phyloP scores from a whole-genome alignment of 2,797 vertebrate species.

The Ambastaia sidthimunki region DNA sequence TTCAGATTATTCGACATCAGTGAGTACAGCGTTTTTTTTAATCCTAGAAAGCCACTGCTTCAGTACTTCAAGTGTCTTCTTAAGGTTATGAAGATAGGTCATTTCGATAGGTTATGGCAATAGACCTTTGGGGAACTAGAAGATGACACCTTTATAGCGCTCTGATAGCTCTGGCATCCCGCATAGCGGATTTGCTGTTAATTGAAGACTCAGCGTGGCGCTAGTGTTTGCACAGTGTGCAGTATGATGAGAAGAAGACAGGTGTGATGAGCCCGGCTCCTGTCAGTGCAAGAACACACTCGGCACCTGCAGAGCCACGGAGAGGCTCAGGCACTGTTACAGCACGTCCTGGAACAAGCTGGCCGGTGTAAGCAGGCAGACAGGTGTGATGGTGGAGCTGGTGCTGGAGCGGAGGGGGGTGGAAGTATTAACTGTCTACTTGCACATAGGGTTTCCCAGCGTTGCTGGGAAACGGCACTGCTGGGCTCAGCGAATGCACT shows the following conservation, averaged over 20 bases:
- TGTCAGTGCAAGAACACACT: slow-evolving; percentile 44
- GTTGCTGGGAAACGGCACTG: slow-evolving; percentile 19
- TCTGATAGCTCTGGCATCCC: slow-evolving; percentile 37
- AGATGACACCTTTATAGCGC: slow-evolving; percentile 30
- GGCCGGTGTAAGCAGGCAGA: slow-evolving; percentile 12
- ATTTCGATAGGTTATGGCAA: slow-evolving; percentile 32
- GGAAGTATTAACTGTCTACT: slow-evolving; percentile 47
- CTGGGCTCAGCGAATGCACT: slow-evolving; percentile 44
- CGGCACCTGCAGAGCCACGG: slow-evolving; percentile 45
- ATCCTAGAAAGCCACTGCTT: slow-evolving; percentile 36
- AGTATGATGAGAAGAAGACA: slow-evolving; percentile 45
- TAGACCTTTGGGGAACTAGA: slow-evolving; percentile 17
- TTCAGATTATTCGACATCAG: neutral
- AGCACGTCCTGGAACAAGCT: slow-evolving; percentile 41
- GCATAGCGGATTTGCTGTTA: slow-evolving; percentile 20
- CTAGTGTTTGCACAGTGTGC: slow-evolving; percentile 31
- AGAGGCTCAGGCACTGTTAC: slow-evolving; percentile 47
- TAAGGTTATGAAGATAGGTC: slow-evolving; percentile 25
- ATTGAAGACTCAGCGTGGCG: slow-evolving; percentile 46
- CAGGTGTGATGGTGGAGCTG: slow-evolving; percentile 36
- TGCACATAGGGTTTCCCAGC: slow-evolving; percentile 49
- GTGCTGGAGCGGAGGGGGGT: slow-evolving; percentile 14
- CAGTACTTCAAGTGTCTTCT: neutral
- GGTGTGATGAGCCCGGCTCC: slow-evolving; percentile 34
- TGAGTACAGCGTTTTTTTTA: neutral